Percentiles rank a stretch among this genome's conserved stretches.
phyloP scores from a whole-genome alignment of 2,888 invertebrate genomes.

The Atherix ibis region DNA sequence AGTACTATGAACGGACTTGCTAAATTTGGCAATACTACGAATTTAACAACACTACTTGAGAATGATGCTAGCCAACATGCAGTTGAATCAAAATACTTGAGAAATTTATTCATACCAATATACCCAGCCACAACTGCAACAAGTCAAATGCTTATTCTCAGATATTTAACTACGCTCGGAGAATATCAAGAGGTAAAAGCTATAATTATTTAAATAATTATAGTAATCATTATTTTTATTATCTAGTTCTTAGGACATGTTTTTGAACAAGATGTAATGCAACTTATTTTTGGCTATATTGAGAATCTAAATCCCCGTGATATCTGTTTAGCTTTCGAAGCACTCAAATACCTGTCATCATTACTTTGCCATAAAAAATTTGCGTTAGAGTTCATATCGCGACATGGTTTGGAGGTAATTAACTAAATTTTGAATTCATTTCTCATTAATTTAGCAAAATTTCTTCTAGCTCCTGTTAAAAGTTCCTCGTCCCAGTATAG shows the following conservation, averaged over 20 bases:
- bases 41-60: slow-evolving; percentile 26
- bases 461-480: slow-evolving; percentile 55
- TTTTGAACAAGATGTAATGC: slow-evolving; percentile 83
- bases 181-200: slow-evolving; percentile 79
- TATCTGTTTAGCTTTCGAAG: slow-evolving; percentile 89
- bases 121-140: slow-evolving; percentile 79
- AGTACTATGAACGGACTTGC: slow-evolving; percentile 11
- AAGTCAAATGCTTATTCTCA: slow-evolving; percentile 79
- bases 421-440: slow-evolving; percentile 1
- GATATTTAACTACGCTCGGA: slow-evolving; percentile 92
- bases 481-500: slow-evolving; percentile 85
- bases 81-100: slow-evolving; percentile 17
- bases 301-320: slow-evolving; percentile 78
- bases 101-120: slow-evolving; percentile 50
- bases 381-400: slow-evolving; percentile 85
- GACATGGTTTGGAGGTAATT: slow-evolving; percentile 63
- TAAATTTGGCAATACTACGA: slow-evolving; percentile 21
- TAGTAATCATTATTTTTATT: slow-evolving; percentile 2
- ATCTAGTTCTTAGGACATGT: slow-evolving; percentile 67
- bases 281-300: slow-evolving; percentile 78
- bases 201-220: slow-evolving; percentile 4
- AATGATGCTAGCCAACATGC: slow-evolving; percentile 20
- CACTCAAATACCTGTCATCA: slow-evolving; percentile 85
- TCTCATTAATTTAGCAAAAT: not conserved
- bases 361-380: slow-evolving; percentile 96